These are phyloP conservation scores for Crepidodera aurea DNA, from an alignment of 2,888 invertebrate species.

Conservation along the genomic window DNA sequence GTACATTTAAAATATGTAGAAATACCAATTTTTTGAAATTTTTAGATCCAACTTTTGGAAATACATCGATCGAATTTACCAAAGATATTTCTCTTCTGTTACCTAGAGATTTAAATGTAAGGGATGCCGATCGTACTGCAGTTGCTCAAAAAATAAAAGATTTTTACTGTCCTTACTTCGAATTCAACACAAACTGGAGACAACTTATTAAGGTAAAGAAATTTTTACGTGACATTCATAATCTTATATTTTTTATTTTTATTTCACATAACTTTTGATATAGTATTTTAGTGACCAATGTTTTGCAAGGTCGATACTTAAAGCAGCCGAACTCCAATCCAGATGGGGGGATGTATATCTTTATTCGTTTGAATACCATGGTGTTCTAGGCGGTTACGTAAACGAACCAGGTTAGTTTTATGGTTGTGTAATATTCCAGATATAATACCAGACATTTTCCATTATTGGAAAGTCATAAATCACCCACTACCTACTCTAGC, in stretches of 20 bases:
- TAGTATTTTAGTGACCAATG: conserved; percentile 45
- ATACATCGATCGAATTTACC: conserved; percentile 22
- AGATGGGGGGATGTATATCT: conserved; percentile 41
- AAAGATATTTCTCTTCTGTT: conserved; percentile 24
- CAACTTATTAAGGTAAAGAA: conserved; percentile 25
- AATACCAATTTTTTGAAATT: too few species aligned
- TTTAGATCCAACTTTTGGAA: conserved; percentile 14
- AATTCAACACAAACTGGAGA: conserved; percentile 19
- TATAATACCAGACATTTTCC: too few species aligned
- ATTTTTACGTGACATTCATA: too few species aligned
- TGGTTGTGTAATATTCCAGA: too few species aligned
- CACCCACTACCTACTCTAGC: too few species aligned
- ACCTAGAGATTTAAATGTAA: conserved; percentile 39
- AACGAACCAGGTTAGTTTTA: conserved; percentile 36
- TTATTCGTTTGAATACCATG: conserved; percentile 46
- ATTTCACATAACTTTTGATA: too few species aligned
- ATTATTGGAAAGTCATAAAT: too few species aligned
- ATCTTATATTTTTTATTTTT: too few species aligned
- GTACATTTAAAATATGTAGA: too few species aligned
- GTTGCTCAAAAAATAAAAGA: conserved; percentile 37
- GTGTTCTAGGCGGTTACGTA: conserved; percentile 39
- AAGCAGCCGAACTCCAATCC: conserved; percentile 43
- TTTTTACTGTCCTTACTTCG: conserved; percentile 34
- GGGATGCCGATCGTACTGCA: conserved; percentile 7
- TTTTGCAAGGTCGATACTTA: conserved; percentile 43